Conservation (phyloP, 2,888 invertebrate species). For the Galerucella pusilla region DNA sequence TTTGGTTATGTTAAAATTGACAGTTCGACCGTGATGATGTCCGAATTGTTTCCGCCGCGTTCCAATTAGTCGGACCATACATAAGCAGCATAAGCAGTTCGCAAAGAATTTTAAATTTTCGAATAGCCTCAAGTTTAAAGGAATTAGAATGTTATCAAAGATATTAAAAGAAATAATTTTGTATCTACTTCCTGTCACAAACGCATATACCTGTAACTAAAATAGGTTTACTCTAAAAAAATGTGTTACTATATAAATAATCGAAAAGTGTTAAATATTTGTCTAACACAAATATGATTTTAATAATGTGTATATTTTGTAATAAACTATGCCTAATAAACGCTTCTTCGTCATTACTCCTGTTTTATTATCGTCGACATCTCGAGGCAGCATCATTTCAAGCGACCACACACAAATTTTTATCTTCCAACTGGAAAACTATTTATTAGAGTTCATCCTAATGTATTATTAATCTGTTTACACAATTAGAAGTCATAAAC, state of each 20-base stretch:
- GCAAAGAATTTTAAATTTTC: too few species aligned
- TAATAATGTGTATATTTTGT: slow-evolving; percentile 10
- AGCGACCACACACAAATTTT: background rate
- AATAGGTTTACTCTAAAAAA: background rate
- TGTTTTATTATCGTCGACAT: slow-evolving; percentile 5
- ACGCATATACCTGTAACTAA: background rate
- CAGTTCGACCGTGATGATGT: too few species aligned
- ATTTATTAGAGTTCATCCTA: background rate
- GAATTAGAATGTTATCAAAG: too few species aligned
- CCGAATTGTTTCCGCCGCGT: too few species aligned
- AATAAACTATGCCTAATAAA: slow-evolving; percentile 5
- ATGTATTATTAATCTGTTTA: too few species aligned
- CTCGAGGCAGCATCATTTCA: background rate
- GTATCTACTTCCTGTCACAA: background rate
- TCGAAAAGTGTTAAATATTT: slow-evolving; percentile 2
- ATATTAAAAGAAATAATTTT: too few species aligned
- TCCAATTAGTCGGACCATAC: too few species aligned
- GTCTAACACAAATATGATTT: slow-evolving; percentile 7
- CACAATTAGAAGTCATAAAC: background rate
- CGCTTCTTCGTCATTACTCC: background rate
- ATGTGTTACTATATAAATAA: background rate
- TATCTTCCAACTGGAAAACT: background rate
- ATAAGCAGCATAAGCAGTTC: too few species aligned
- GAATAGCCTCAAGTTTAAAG: too few species aligned
- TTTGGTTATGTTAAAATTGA: too few species aligned